Evolutionary conservation across 2,113 vertebrate genomes (phyloP).

Genomic region (Eonycteris spelaea): DNA sequence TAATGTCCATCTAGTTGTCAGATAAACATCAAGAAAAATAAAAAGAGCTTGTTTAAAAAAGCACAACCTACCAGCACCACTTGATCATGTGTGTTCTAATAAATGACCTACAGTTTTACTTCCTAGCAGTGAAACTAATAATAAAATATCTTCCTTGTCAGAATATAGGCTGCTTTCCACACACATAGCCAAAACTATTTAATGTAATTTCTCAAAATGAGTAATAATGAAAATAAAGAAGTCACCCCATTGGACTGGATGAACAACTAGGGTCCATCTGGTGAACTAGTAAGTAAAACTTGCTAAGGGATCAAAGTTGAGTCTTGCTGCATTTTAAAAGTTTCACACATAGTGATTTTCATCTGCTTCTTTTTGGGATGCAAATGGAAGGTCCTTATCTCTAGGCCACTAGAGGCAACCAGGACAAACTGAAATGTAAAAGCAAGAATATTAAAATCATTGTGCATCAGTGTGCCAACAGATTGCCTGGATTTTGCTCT

Average conservation of each 20-base stretch:
- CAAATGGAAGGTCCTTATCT: not conserved
- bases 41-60: slow-evolving; percentile 29
- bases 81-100: slow-evolving; percentile 67
- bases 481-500: not conserved
- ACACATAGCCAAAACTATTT: not conserved
- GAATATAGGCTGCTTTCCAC: slow-evolving; percentile 6
- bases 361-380: not conserved
- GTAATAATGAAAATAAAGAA: slow-evolving; percentile 4
- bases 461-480: slow-evolving; percentile 15
- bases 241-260: not conserved
- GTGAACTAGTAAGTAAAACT: not conserved
- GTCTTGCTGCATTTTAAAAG: not conserved
- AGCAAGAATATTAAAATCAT: slow-evolving; percentile 6
- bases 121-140: slow-evolving; percentile 57
- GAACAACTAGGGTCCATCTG: not conserved
- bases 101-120: slow-evolving; percentile 64
- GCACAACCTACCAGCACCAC: not conserved
- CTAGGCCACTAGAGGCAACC: not conserved
- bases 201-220: not conserved
- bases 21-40: slow-evolving; percentile 73
- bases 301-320: not conserved
- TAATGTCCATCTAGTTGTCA: slow-evolving; percentile 33
- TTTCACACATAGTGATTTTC: not conserved
- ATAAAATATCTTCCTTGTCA: slow-evolving; percentile 62
- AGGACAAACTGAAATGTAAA: not conserved